These are phyloP conservation scores for Vesta saturnalis DNA, from an alignment of 2,888 invertebrate species.

Conservation along the genomic window DNA sequence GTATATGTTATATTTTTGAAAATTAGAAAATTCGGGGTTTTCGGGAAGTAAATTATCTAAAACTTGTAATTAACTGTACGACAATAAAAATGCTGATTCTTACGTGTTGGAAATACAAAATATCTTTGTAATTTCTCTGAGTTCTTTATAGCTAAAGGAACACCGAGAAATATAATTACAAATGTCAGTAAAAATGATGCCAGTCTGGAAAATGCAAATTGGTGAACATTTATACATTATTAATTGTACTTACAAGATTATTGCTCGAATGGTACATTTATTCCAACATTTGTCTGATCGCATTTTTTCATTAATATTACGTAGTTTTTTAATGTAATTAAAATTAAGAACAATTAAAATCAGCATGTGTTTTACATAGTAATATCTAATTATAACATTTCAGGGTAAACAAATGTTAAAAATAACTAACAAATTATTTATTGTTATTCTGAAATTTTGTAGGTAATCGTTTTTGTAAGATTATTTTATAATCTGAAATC, in stretches of 20 bases:
- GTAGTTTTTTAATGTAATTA: too few relatives aligned
- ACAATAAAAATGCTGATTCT: constrained; percentile 56
- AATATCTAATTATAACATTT: too few relatives aligned
- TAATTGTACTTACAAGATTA: constrained; percentile 4
- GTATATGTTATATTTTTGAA: constrained; percentile 14
- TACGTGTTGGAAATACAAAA: constrained; percentile 79
- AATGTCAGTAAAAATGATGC: background rate
- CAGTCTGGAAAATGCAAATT: background rate
- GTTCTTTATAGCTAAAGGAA: constrained; percentile 77
- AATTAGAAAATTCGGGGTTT: constrained; percentile 16
- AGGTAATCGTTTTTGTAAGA: too few relatives aligned
- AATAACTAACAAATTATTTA: too few relatives aligned
- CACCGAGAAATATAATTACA: constrained; percentile 67
- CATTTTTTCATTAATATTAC: background rate
- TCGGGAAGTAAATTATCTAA: constrained; percentile 38
- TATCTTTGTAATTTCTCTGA: constrained; percentile 74
- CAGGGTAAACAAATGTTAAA: too few relatives aligned
- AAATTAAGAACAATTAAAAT: too few relatives aligned
- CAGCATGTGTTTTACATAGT: too few relatives aligned
- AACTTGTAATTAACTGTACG: background rate
- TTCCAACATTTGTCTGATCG: background rate
- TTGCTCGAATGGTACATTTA: background rate
- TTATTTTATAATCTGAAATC: too few relatives aligned
- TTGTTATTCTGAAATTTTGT: too few relatives aligned
- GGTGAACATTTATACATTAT: background rate